phyloP scores from a whole-genome alignment of 2,113 vertebrate genomes.

The Rhegmatorhina hoffmannsi region DNA sequence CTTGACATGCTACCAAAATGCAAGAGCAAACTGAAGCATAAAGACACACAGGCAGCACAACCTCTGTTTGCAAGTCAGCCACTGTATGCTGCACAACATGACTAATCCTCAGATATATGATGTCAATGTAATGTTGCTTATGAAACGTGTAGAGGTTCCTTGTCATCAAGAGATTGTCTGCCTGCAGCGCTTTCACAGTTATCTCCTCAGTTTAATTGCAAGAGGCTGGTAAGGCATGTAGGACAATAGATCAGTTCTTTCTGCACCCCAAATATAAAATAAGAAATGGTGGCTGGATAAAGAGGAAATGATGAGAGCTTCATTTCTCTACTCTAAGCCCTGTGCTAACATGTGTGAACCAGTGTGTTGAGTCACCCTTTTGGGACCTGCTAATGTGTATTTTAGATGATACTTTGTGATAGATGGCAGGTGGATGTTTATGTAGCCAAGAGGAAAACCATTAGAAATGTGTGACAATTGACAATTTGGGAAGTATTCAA shows the following conservation, averaged over 20 bases:
- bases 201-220: neutral
- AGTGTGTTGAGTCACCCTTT: neutral
- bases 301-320: neutral
- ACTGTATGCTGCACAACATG: neutral
- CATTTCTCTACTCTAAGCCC: neutral
- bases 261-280: neutral
- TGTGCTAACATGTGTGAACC: neutral
- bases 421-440: neutral
- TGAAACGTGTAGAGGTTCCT: neutral
- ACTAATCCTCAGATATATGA: neutral
- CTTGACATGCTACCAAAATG: neutral
- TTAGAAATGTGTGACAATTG: neutral
- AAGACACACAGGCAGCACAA: neutral
- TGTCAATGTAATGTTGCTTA: neutral
- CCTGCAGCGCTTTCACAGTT: neutral
- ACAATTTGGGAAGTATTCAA: neutral
- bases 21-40: neutral
- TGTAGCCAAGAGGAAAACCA: neutral
- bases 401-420: neutral
- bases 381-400: neutral
- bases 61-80: neutral
- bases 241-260: neutral
- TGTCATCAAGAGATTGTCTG: neutral
- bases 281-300: neutral
- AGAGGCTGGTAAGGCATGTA: neutral